These are phyloP conservation scores for Isotomurus palustris DNA, from an alignment of 2,888 invertebrate species.

Conservation along the genomic window DNA sequence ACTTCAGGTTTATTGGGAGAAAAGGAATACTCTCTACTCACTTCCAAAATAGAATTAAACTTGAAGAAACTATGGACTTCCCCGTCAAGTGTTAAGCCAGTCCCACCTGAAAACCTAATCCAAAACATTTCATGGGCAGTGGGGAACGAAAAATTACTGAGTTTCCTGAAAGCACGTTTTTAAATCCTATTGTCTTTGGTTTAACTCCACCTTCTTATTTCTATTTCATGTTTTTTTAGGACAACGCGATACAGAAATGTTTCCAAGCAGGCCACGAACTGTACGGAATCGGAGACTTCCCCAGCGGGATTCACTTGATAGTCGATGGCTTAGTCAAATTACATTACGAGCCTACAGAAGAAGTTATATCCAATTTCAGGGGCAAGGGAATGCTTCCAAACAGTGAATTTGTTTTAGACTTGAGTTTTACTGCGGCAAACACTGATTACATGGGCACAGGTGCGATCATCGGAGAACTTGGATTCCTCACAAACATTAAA, in stretches of 20 bases:
- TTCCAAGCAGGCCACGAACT: conserved; percentile 49
- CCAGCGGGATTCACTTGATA: conserved; percentile 52
- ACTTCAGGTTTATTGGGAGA: conserved; percentile 58
- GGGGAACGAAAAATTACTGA: conserved; percentile 15
- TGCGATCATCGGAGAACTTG: conserved; percentile 60
- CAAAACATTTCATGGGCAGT: conserved; percentile 40
- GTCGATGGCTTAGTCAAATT: conserved; percentile 52
- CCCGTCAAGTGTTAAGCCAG: conserved; percentile 37
- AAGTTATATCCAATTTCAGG: conserved; percentile 51
- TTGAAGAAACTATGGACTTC: conserved; percentile 52
- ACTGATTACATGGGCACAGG: conserved; percentile 60
- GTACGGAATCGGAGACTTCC: conserved; percentile 49
- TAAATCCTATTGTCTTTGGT: neutral
- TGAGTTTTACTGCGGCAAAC: conserved; percentile 53
- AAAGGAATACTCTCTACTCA: conserved; percentile 56
- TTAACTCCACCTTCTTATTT: neutral
- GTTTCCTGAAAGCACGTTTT: neutral
- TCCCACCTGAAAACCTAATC: conserved; percentile 49
- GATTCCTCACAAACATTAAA: conserved; percentile 57
- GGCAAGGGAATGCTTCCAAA: conserved; percentile 55
- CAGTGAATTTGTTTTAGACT: conserved; percentile 55
- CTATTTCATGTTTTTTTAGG: conserved; percentile 13
- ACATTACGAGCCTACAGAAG: conserved; percentile 48
- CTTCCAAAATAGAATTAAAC: conserved; percentile 57
- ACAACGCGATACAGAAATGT: conserved; percentile 47